Evolutionary conservation across 2,888 invertebrate genomes (phyloP), one percentile per base, ranked within the genome.

Genomic region (Drepana falcataria): DNA sequence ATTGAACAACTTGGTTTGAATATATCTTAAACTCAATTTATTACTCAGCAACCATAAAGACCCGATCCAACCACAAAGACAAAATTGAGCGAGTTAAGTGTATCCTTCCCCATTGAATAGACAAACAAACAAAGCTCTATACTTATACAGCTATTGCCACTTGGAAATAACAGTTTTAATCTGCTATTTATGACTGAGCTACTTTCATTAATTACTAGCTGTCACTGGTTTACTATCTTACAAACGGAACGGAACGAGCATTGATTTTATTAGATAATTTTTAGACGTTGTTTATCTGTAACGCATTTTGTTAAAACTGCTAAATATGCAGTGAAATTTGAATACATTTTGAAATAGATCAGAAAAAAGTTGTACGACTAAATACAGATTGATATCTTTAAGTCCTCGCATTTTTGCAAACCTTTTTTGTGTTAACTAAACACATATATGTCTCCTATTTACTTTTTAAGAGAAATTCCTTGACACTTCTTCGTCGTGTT

Each of bases 141-240:
- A n/a, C n/a, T n/a, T n/a, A n/a, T n/a, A n/a, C n/a, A n/a, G n/a
- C n/a, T n/a, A n/a, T n/a, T n/a, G n/a, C n/a, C n/a, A 35, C 40
- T 40, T 54, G 54, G 48, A 53, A 52, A 60, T 57, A 62, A 58
- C 63, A 53, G 53, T 59, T 64, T 65, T 65, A 55, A 65, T 65
- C 60, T 49, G 51, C 48, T 60, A 59, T 63, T 63, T 65, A 64
- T 64, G 53, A 57, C 54, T 34, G 41, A 56, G 60, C 60, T 51
- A 55, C 55, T 63, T 64, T 60, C 56, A 64, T 63, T 64, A 65
- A 64, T 65, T 65, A 65, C 55, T 49, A 48, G 40, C 40, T 37
- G 34, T 51, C 54, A 55, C 56, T 53, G 44, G 55, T 64, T 60
- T 58, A 62, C 58, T 33, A 2, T 35, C 35, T 47, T 49, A 55